Percentiles rank a stretch among this genome's conserved stretches.
phyloP scores from a whole-genome alignment of 2,113 vertebrate species.

The Lepisosteus osseus region DNA sequence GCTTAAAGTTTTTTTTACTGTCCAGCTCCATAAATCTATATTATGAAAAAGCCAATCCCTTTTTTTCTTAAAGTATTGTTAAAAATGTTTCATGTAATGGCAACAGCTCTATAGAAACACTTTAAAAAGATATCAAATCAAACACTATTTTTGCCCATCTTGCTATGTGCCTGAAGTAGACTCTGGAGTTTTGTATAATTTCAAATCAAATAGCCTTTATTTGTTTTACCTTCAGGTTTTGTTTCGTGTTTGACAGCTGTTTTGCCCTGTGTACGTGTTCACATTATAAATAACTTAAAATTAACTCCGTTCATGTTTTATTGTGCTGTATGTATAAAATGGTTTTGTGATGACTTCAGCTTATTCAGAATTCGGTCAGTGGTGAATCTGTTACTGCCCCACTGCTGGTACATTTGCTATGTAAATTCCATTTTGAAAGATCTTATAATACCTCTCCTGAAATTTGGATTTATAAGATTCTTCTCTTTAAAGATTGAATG shows the following conservation, averaged over 20 bases:
- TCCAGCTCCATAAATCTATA: conserved; percentile 22
- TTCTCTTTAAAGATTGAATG: conserved; percentile 53
- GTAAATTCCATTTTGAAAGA: conserved; percentile 65
- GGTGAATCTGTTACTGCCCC: conserved; percentile 86
- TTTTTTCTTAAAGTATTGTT: background rate
- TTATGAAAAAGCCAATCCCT: conserved; percentile 32
- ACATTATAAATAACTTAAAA: conserved; percentile 81
- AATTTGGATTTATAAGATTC: conserved; percentile 53
- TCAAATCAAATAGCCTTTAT: conserved; percentile 79
- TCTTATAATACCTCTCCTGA: conserved; percentile 62
- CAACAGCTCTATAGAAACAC: conserved; percentile 2
- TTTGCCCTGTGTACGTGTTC: conserved; percentile 84
- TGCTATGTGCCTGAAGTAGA: conserved; percentile 83
- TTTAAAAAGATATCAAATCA: conserved; percentile 14
- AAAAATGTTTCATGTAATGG: background rate
- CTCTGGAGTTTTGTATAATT: conserved; percentile 76
- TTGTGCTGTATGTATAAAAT: conserved; percentile 80
- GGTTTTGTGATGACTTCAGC: conserved; percentile 84
- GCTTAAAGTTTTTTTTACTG: conserved; percentile 25
- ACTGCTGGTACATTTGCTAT: conserved; percentile 80
- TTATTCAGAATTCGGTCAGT: conserved; percentile 80
- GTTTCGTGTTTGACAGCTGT: conserved; percentile 65
- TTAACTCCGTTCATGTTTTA: conserved; percentile 76
- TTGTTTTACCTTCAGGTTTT: conserved; percentile 64
- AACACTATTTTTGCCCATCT: conserved; percentile 44